Evolutionary conservation across 2,113 vertebrate genomes (phyloP), one percentile per base, ranked within the genome.

Genomic region (Macquaria ambigua): DNA sequence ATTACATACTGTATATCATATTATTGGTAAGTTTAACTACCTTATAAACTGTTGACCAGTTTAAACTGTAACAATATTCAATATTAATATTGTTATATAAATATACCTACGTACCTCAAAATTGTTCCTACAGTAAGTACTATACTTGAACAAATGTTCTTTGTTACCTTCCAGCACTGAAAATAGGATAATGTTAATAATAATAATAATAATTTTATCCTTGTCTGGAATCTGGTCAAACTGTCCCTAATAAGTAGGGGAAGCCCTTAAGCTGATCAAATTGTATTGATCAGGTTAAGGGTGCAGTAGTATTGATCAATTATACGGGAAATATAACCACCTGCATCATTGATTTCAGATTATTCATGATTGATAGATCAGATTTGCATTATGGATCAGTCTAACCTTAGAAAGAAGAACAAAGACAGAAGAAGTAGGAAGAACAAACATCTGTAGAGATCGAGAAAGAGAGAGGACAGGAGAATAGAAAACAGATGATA

Each of bases 401-500:
- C 64, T 11, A 83, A 81, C 39, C 58, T 86, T 50, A 20, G 21
- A 63, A 9, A 48, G 55, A 50, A n/a, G 21, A 64, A 34, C 1
- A 56, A 56, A 59, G 23, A 87, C 28, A 68, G 70, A 58, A 52
- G 62, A 58, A 70, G 31, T 1, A 55, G 75, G 8, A 16, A 64
- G 58, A 70, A 74, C 39, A 46, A 20, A 52, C 11, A 46, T 0
- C 28, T 46, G 56, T 1, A 74, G 56, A 79, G 39, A 41, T 20
- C 14, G 25, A 77, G 43, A 31, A 31, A 20, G 34, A 67, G 34
- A 74, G 50, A 75, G 76, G 63, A 73, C 48, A 85, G 79, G 6
- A 79, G 61, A 73, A 37, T 5, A 82, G 74, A 82, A 37, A 58
- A 52, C 1, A 89, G 80, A 62, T 43, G 50, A 76, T n/a, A 66